Base-by-base conservation (phyloP, 2,888 invertebrate genomes). In the Leucophora obtusa region DNA sequence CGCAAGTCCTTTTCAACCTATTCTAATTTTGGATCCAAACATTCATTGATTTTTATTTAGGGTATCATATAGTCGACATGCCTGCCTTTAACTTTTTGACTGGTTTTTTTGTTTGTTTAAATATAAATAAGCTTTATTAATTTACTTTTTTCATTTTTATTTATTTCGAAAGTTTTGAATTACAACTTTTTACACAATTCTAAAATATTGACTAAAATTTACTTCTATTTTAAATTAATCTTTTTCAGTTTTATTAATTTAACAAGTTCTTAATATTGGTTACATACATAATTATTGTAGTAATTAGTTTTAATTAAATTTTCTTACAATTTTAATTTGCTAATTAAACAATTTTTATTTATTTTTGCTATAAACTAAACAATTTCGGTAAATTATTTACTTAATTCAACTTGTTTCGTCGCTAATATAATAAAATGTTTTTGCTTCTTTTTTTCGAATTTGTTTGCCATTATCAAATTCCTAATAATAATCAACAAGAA, bases 401-500 rank as follows among this genome's bases (percentile, higher is more conserved):
- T 78, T 79, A 85, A 70, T 82, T 63, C 43, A 79, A 79, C 66
- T 70, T 69, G 58, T 59, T 82, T 77, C 59, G 51, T 70, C 66
- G 60, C 56, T 77, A 74, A 63, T 58, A 60, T 74, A 68, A n/a
- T 21, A 33, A 58, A 24, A 83, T 83, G 83, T 80, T 71, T 65
- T 38, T 58, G 58, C 5, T 66, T 70, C 35, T 68, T 68, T n/a
- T 35, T 66, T 28, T 28, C 1, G 4, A 21, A 21, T 28, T 28
- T 28, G 4, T 28, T 28, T 28, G 28, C 28, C 28, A 28, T 28
- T 28, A 28, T 17, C 60, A 21, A 65, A 58, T 77, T 53, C 87
- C 87, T 87, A 87, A 86, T 85, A 84, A 87, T 84, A 87, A 86
- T 87, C 87, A 87, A 87, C 87, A 87, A 86, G 86, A 86, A 82